Evolutionary conservation across 2,113 vertebrate species (phyloP).

Genomic region (Caranx melampygus): DNA sequence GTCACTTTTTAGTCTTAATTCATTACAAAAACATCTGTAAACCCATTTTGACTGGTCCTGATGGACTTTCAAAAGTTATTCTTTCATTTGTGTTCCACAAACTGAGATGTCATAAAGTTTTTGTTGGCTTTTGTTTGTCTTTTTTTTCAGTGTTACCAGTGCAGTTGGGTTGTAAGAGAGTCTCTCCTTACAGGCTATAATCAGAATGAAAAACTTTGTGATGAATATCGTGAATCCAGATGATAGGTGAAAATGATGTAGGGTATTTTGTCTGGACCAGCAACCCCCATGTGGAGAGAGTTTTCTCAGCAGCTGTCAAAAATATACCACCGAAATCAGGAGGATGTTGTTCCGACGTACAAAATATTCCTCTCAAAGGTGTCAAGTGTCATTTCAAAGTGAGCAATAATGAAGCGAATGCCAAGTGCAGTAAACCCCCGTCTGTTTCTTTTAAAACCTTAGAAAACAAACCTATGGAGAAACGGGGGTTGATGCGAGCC

Average conservation of each 20-base stretch:
- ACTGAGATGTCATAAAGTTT: constrained; percentile 44
- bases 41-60: constrained; percentile 24
- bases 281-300: constrained; percentile 33
- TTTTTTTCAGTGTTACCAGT: constrained; percentile 3
- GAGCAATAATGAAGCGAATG: constrained; percentile 44
- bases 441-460: constrained; percentile 61
- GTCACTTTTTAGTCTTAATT: constrained; percentile 20
- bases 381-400: constrained; percentile 69
- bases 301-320: constrained; percentile 63
- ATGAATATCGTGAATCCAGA: constrained; percentile 52
- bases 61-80: constrained; percentile 25
- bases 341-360: constrained; percentile 22
- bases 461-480: constrained; percentile 61
- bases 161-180: constrained; percentile 7
- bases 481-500: constrained; percentile 52
- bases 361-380: constrained; percentile 53
- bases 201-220: constrained; percentile 60
- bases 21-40: constrained; percentile 25
- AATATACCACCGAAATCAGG: constrained; percentile 51
- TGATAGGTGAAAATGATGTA: constrained; percentile 48
- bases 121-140: constrained; percentile 33
- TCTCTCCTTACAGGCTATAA: constrained; percentile 55
- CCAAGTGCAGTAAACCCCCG: constrained; percentile 60
- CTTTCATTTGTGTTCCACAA: constrained; percentile 51
- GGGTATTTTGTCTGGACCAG: constrained; percentile 61